Evolutionary conservation across 2,113 vertebrate genomes (phyloP).

Genomic region (Eretmochelys imbricata): DNA sequence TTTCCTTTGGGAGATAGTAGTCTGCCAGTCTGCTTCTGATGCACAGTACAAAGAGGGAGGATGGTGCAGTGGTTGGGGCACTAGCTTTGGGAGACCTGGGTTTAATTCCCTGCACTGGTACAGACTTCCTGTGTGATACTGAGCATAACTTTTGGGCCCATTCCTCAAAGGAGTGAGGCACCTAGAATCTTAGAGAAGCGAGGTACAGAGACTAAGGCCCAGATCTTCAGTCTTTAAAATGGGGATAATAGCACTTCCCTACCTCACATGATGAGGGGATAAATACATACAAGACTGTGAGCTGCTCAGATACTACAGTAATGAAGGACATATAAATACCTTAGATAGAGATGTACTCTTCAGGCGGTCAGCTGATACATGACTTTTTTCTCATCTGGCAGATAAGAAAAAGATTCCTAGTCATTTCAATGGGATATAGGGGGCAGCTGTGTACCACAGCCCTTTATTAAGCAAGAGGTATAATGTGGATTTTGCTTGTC

Average conservation of each 20-base stretch:
- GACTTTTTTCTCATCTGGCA: neutral
- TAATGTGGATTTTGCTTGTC: neutral
- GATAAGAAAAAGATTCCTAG: neutral
- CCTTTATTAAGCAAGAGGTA: neutral
- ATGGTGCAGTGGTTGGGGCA: neutral
- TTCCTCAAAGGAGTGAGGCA: too few relatives aligned
- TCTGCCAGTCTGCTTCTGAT: neutral
- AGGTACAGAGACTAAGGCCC: neutral
- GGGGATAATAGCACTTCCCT: neutral
- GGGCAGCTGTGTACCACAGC: neutral
- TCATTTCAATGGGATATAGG: neutral
- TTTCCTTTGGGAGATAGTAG: neutral
- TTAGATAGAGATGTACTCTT: neutral
- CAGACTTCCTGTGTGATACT: neutral
- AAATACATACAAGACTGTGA: neutral
- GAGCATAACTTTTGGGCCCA: neutral
- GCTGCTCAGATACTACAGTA: neutral
- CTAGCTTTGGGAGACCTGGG: neutral
- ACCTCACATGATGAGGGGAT: neutral
- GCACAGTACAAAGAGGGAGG: neutral
- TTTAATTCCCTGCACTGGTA: neutral
- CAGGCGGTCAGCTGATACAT: neutral
- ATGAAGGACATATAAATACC: neutral
- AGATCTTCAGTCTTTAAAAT: neutral
- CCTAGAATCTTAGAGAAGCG: neutral